A percentile compares a stretch with the other conserved stretches of the same genome.
phyloP scores from a whole-genome alignment of 2,888 invertebrate species.

The Pristionchus exspectatus region DNA sequence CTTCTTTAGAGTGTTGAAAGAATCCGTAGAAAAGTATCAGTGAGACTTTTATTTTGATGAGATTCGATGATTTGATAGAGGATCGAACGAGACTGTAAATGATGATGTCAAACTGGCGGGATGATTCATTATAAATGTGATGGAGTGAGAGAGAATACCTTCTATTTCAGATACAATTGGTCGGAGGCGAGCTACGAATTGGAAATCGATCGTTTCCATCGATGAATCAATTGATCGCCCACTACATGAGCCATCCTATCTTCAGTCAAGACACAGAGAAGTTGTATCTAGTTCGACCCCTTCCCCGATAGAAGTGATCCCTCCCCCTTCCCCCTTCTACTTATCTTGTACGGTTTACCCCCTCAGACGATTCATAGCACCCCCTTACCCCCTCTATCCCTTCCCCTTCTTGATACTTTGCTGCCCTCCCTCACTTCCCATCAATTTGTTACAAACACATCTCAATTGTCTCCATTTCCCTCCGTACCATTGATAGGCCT shows the following conservation, averaged over 20 bases:
- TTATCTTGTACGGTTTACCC: slow-evolving; percentile 19
- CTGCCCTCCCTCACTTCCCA: background rate
- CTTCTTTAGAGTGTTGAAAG: background rate
- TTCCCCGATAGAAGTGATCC: slow-evolving; percentile 79
- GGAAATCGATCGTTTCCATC: slow-evolving; percentile 97
- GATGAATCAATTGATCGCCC: slow-evolving; percentile 95
- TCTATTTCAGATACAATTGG: slow-evolving; percentile 59
- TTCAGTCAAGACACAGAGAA: slow-evolving; percentile 98
- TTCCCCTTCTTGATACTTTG: background rate
- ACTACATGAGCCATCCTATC: slow-evolving; percentile 98
- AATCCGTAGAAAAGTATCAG: background rate
- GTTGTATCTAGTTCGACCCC: slow-evolving; percentile 93
- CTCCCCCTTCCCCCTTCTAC: background rate
- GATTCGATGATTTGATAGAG: background rate
- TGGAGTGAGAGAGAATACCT: too few relatives aligned
- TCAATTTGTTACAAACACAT: slow-evolving; percentile 42
- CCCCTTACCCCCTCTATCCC: background rate
- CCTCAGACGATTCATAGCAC: background rate
- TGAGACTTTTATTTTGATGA: background rate
- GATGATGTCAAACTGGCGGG: background rate
- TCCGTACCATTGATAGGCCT: slow-evolving; percentile 42
- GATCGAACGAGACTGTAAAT: background rate
- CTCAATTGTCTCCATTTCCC: background rate
- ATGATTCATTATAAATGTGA: background rate
- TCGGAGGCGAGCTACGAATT: slow-evolving; percentile 87